phyloP scores from a whole-genome alignment of 2,888 invertebrate genomes.

The Odontothrips loti region DNA sequence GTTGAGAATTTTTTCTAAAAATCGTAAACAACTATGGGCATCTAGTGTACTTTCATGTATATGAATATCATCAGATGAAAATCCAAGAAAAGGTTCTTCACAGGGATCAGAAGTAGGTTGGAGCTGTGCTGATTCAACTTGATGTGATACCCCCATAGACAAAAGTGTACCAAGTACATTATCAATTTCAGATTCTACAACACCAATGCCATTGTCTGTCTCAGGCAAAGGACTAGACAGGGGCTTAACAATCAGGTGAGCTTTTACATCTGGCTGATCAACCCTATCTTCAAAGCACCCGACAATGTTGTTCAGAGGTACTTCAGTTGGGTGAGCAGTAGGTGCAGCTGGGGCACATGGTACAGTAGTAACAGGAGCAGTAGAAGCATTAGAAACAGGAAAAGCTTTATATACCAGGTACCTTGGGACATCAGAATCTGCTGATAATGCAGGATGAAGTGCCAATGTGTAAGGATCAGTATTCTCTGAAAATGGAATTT shows the following conservation, averaged over 20 bases:
- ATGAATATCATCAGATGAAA: background rate
- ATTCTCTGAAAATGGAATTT: background rate
- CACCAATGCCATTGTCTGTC: background rate
- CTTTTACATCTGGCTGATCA: background rate
- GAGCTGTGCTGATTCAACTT: background rate
- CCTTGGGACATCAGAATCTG: background rate
- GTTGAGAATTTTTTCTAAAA: background rate
- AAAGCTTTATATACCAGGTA: background rate
- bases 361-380: background rate
- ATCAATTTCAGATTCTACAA: background rate
- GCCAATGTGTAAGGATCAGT: background rate
- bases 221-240: background rate
- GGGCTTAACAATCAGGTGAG: background rate
- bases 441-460: background rate
- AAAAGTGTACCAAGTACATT: background rate
- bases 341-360: background rate
- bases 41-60: background rate
- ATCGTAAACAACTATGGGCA: conserved; percentile 4
- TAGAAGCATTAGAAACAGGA: background rate
- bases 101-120: background rate
- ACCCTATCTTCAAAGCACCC: background rate
- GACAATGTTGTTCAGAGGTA: too few species aligned
- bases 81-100: background rate
- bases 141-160: background rate
- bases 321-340: background rate